Conservation (phyloP, 2,888 invertebrate genomes). For the Xylocampa areola region DNA sequence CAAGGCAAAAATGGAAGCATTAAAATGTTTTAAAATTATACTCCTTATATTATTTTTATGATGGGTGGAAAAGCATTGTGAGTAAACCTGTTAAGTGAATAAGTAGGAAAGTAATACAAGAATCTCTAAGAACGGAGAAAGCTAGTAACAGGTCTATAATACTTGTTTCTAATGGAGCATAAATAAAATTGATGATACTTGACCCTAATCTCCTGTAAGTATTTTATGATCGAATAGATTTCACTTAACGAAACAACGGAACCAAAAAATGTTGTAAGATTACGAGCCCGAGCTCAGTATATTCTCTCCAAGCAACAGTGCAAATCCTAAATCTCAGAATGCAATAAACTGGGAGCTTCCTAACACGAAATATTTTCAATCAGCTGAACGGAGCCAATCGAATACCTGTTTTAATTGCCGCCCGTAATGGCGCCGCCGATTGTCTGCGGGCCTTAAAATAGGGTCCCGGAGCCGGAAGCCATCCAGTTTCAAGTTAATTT, state of each 20-base stretch:
- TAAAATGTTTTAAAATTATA: too few species aligned
- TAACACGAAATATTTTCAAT: slow-evolving; percentile 62
- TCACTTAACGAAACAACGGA: neutral
- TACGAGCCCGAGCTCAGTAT: neutral
- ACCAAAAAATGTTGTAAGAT: neutral
- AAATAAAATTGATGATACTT: too few species aligned
- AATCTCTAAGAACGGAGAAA: too few species aligned
- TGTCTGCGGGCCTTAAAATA: slow-evolving; percentile 57
- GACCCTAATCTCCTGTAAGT: too few species aligned
- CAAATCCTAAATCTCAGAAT: slow-evolving; percentile 56
- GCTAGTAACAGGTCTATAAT: too few species aligned
- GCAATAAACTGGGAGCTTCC: slow-evolving; percentile 56
- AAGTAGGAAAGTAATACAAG: too few species aligned
- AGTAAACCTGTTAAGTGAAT: too few species aligned
- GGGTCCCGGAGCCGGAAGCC: slow-evolving; percentile 60
- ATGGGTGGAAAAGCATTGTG: too few species aligned
- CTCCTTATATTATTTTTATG: too few species aligned
- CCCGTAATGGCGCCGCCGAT: slow-evolving; percentile 62
- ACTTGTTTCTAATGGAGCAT: neutral
- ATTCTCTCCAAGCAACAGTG: neutral
- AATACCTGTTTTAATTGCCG: slow-evolving; percentile 67
- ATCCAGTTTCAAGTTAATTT: slow-evolving; percentile 83
- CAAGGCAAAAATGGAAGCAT: too few species aligned
- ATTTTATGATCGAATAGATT: neutral
- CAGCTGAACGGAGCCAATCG: slow-evolving; percentile 56